A percentile compares a stretch with the other conserved stretches of the same genome.
phyloP scores from a whole-genome alignment of 2,797 vertebrate genomes.

The Crax fasciolata region DNA sequence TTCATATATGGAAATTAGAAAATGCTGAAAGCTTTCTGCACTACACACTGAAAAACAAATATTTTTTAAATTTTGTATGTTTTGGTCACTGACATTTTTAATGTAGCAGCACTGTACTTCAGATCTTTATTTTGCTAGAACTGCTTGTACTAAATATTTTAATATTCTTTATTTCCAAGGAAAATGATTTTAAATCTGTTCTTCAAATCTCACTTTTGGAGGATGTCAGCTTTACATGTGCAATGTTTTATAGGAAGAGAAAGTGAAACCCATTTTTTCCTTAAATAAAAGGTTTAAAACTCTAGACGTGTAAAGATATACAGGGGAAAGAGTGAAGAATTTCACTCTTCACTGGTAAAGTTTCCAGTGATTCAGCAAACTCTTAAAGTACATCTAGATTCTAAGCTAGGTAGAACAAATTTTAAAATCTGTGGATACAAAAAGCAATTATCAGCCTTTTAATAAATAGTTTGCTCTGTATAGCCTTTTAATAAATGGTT shows the following conservation, averaged over 20 bases:
- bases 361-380: background rate
- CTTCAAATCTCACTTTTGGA: background rate
- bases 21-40: background rate
- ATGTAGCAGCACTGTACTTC: background rate
- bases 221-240: background rate
- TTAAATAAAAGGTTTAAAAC: background rate
- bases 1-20: background rate
- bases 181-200: background rate
- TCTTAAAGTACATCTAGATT: background rate
- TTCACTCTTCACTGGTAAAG: background rate
- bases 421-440: conserved; percentile 79
- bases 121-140: background rate
- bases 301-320: background rate
- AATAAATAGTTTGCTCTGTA: no score
- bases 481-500: conserved; percentile 84
- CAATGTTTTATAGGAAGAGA: background rate
- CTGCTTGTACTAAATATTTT: background rate
- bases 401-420: conserved; percentile 63
- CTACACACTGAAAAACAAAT: background rate
- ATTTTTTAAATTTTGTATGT: background rate
- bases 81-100: background rate
- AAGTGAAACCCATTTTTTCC: background rate
- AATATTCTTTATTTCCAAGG: background rate
- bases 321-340: background rate
- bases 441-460: conserved; percentile 79